A percentile compares a stretch with the other conserved stretches of the same genome.
phyloP scores from a whole-genome alignment of 2,888 invertebrate genomes.

The Drosophila atroscutellata region DNA sequence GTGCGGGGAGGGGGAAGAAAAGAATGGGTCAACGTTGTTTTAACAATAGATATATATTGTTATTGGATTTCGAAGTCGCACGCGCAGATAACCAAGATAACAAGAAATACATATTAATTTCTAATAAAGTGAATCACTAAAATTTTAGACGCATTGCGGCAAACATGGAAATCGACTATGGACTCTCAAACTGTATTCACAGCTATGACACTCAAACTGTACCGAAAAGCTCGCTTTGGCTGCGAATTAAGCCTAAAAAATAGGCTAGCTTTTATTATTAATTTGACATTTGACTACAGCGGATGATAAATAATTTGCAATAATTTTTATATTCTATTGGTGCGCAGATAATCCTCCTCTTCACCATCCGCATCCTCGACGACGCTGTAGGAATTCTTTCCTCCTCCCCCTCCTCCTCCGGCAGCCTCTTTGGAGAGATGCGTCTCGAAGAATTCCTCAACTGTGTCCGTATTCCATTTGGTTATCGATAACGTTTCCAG shows the following conservation, averaged over 20 bases:
- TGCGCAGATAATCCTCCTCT: slow-evolving; percentile 82
- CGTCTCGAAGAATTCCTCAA: slow-evolving; percentile 97
- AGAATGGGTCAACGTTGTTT: slow-evolving; percentile 3
- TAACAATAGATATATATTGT: slow-evolving; percentile 54
- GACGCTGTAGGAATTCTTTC: slow-evolving; percentile 82
- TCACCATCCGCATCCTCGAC: slow-evolving; percentile 86
- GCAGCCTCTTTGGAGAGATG: slow-evolving; percentile 88
- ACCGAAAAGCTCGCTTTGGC: slow-evolving; percentile 43
- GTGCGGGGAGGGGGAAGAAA: background rate
- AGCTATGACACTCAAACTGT: slow-evolving; percentile 10
- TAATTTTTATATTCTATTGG: slow-evolving; percentile 61
- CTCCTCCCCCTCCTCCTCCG: slow-evolving; percentile 42
- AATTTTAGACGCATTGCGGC: slow-evolving; percentile 58
- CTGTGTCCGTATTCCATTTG: slow-evolving; percentile 99
- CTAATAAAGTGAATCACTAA: slow-evolving; percentile 59
- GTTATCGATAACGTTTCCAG: slow-evolving; percentile 97
- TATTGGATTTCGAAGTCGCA: slow-evolving; percentile 17
- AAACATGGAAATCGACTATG: slow-evolving; percentile 24
- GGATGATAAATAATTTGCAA: slow-evolving; percentile 9
- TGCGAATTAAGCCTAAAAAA: slow-evolving; percentile 31
- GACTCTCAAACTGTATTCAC: slow-evolving; percentile 1
- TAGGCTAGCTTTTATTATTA: slow-evolving; percentile 48
- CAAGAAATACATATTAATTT: slow-evolving; percentile 50
- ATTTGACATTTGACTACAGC: slow-evolving; percentile 42
- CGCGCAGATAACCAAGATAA: slow-evolving; percentile 60